Evolutionary conservation across 2,797 vertebrate genomes (phyloP).

Genomic region (Coranthus polyacanthus): DNA sequence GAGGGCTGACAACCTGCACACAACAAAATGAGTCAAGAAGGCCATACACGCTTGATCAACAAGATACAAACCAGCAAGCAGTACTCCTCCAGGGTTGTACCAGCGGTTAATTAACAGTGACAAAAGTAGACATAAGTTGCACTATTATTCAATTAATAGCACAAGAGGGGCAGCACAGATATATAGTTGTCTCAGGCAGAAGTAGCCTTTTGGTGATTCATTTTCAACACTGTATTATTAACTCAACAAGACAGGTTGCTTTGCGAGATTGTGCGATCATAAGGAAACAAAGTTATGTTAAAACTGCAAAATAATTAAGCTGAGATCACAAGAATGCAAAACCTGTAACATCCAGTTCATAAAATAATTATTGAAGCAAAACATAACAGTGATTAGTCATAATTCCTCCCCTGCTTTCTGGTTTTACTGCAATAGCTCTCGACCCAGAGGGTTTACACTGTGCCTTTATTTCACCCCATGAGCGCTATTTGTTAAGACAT

Average conservation of each 20-base stretch:
- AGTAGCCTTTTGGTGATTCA: not conserved
- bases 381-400: not conserved
- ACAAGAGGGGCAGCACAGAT: not conserved
- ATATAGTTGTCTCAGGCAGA: too few species aligned
- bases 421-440: constrained; percentile 1
- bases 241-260: not conserved
- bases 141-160: not conserved
- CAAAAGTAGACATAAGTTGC: not conserved
- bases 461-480: not conserved
- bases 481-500: not conserved
- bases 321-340: not conserved
- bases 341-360: not conserved
- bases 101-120: not conserved
- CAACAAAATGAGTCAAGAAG: not conserved
- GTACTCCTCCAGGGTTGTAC: not conserved
- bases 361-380: constrained; percentile 8
- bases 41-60: not conserved
- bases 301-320: constrained; percentile 7
- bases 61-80: not conserved
- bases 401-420: not conserved
- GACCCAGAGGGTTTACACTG: too few species aligned
- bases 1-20: not conserved
- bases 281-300: not conserved
- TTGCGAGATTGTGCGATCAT: not conserved
- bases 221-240: not conserved